Percentiles rank a stretch among this genome's conserved stretches.
phyloP scores from a whole-genome alignment of 2,888 invertebrate species.

The Pardosa pseudoannulata region DNA sequence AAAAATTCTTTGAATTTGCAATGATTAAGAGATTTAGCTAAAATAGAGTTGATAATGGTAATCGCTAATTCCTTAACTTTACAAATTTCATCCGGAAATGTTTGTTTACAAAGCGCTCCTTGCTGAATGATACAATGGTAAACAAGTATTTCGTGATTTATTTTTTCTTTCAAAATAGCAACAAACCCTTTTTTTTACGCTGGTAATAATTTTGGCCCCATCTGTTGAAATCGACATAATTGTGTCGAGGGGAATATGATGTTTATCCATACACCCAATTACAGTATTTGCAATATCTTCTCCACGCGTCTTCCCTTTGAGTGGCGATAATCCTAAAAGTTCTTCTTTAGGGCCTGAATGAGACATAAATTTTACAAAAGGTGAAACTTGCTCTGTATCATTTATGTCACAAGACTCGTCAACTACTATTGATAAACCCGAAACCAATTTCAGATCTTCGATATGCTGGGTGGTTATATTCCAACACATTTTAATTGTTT shows the following conservation, averaged over 20 bases:
- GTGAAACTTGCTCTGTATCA: no score
- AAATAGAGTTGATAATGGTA: conserved; percentile 2
- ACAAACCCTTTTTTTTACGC: not conserved
- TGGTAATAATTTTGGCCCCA: conserved; percentile 8
- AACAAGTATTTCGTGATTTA: conserved; percentile 1
- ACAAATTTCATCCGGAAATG: no score
- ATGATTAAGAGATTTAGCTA: conserved; percentile 3
- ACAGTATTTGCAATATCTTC: conserved; percentile 1
- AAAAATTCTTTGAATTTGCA: conserved; percentile 11
- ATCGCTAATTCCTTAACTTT: no score
- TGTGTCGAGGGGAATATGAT: conserved; percentile 7
- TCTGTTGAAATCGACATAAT: conserved; percentile 21
- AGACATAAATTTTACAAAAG: no score
- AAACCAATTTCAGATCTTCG: conserved; percentile 18
- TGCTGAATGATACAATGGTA: conserved; percentile 14
- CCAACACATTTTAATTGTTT: conserved; percentile 3
- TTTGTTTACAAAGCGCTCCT: conserved; percentile 18
- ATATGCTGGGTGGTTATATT: not conserved
- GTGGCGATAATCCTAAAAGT: no score
- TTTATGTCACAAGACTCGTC: not conserved
- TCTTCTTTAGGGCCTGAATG: no score
- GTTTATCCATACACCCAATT: conserved; percentile 10
- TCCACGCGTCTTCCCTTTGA: no score
- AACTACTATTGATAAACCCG: not conserved
- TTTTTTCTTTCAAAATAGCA: conserved; percentile 14